phyloP scores from a whole-genome alignment of 2,113 vertebrate species.

The Poecile atricapillus region DNA sequence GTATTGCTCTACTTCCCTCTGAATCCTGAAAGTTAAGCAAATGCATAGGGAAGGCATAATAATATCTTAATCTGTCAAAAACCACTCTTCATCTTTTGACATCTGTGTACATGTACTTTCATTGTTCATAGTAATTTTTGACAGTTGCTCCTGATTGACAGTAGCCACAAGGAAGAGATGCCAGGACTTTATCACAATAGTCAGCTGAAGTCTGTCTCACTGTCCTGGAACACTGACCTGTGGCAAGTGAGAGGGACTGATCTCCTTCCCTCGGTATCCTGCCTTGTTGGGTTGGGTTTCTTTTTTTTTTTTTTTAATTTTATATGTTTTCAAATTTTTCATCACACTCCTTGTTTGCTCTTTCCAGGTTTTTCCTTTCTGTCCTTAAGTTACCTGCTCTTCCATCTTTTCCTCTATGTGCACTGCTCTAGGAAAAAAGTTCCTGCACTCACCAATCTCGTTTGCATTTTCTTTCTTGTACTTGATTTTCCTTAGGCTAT shows the following conservation, averaged over 20 bases:
- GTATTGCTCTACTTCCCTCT: neutral
- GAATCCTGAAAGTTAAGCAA: neutral
- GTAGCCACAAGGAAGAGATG: neutral
- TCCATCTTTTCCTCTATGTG: neutral
- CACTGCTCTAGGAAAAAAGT: neutral
- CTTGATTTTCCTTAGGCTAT: neutral
- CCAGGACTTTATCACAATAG: neutral
- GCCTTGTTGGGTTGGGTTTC: neutral
- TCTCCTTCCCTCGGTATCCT: neutral
- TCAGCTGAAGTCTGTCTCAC: neutral
- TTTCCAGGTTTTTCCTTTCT: neutral
- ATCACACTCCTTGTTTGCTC: neutral
- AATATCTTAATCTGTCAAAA: neutral
- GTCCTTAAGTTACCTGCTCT: neutral
- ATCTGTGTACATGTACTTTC: neutral
- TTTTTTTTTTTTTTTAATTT: neutral
- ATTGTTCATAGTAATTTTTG: slow-evolving; percentile 5
- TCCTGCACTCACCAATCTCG: fast-evolving
- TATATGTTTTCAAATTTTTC: neutral
- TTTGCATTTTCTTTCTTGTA: neutral
- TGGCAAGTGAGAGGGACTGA: neutral
- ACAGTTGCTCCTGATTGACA: neutral
- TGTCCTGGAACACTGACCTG: neutral
- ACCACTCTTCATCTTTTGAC: neutral
- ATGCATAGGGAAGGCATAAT: neutral